These are phyloP conservation scores for Pocota personata DNA, from an alignment of 2,888 invertebrate genomes.

Conservation along the genomic window DNA sequence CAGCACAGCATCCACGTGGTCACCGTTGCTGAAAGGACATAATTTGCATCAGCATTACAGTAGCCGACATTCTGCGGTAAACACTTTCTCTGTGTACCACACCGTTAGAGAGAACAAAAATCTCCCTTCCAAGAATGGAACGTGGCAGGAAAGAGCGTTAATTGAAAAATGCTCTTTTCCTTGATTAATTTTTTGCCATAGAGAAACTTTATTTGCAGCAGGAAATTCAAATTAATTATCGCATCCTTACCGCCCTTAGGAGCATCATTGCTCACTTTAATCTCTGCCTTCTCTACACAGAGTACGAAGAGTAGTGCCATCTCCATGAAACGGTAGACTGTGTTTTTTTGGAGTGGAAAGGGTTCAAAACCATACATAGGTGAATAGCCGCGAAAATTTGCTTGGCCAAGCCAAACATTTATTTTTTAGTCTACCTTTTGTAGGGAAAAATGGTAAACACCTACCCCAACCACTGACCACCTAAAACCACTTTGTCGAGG, in stretches of 20 bases:
- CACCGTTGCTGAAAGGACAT: constrained; percentile 66
- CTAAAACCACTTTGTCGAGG: constrained; percentile 70
- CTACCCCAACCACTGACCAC: constrained; percentile 33
- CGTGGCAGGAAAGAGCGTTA: constrained; percentile 71
- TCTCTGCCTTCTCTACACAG: constrained; percentile 36
- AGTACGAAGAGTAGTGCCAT: constrained; percentile 18
- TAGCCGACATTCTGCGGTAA: constrained; percentile 73
- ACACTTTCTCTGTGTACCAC: constrained; percentile 55
- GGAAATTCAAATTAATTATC: constrained; percentile 74
- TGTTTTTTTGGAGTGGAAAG: not conserved
- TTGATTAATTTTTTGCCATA: constrained; percentile 74
- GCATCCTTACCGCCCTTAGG: constrained; percentile 64
- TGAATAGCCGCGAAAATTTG: constrained; percentile 73
- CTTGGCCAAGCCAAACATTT: constrained; percentile 67
- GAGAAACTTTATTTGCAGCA: constrained; percentile 73
- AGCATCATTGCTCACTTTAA: constrained; percentile 72
- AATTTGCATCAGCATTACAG: constrained; percentile 73
- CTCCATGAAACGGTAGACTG: not conserved
- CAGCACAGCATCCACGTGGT: constrained; percentile 41
- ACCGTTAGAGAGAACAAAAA: constrained; percentile 47
- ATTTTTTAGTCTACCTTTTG: constrained; percentile 66
- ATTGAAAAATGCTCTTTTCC: constrained; percentile 74
- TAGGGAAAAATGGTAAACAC: not conserved
- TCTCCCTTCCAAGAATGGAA: constrained; percentile 20
- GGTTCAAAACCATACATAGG: constrained; percentile 47